These are phyloP conservation scores for Cirrhinus molitorella DNA, from an alignment of 2,797 vertebrate species.

Conservation along the genomic window DNA sequence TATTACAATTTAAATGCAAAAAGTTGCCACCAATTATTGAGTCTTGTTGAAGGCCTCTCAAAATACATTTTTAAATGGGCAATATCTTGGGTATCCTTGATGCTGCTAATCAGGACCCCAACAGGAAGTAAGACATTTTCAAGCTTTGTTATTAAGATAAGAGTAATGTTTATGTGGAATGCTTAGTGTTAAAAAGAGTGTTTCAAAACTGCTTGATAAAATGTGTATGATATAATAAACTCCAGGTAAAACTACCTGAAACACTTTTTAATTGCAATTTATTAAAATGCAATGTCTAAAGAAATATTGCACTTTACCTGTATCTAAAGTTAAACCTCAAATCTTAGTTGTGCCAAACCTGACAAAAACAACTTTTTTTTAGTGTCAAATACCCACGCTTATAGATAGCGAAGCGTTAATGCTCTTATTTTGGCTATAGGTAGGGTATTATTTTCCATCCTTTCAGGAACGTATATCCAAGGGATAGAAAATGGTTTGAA, in stretches of 20 bases:
- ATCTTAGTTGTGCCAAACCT: not conserved
- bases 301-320: not conserved
- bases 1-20: not conserved
- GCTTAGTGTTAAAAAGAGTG: not conserved
- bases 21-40: not conserved
- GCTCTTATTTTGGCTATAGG: not conserved
- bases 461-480: not conserved
- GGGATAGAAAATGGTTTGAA: not conserved
- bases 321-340: not conserved
- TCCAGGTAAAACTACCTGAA: not conserved
- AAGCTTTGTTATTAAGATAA: not conserved
- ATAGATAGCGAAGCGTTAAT: not conserved
- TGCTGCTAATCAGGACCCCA: slow-evolving; percentile 10
- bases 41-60: not conserved
- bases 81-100: not conserved
- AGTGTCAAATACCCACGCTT: not conserved
- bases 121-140: not conserved
- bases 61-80: not conserved
- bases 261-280: not conserved
- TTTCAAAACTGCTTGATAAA: not conserved
- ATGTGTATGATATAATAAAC: not conserved
- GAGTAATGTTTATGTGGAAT: not conserved
- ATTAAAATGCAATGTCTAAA: not conserved
- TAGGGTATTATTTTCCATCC: not conserved
- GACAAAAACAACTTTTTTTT: too few relatives aligned